A percentile compares a stretch with the other conserved stretches of the same genome.
These are phyloP conservation scores for Muscicapa striata DNA, from an alignment of 2,797 vertebrate genomes.

Conservation along the genomic window DNA sequence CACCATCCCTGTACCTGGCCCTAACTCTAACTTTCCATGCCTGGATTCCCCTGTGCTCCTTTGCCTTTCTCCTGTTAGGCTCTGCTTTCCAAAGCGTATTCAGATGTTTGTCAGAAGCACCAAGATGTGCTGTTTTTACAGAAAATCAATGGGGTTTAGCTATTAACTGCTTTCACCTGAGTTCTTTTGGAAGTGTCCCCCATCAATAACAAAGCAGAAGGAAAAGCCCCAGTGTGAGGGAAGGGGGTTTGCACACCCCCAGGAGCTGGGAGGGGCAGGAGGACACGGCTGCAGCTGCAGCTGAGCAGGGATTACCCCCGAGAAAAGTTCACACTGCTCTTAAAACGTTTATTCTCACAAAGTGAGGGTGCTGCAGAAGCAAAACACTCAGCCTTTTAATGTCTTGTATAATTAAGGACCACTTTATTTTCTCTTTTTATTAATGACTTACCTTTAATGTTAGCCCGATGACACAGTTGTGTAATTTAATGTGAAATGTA, in stretches of 20 bases:
- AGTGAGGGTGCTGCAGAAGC: slow-evolving; percentile 10
- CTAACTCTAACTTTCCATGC: rapidly evolving
- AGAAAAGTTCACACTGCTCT: slow-evolving; percentile 38
- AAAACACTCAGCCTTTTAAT: slow-evolving; percentile 66
- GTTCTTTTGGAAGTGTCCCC: background rate
- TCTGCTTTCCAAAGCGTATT: background rate
- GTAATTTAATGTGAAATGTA: slow-evolving; percentile 69
- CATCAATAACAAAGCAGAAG: background rate
- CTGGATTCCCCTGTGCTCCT: background rate
- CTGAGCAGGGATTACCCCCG: slow-evolving; percentile 1
- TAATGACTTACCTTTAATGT: slow-evolving; percentile 72
- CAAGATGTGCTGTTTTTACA: slow-evolving; percentile 14
- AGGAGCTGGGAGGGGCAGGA: background rate
- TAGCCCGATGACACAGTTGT: slow-evolving; percentile 65
- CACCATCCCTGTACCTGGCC: rapidly evolving
- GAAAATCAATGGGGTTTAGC: slow-evolving; percentile 47
- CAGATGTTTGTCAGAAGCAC: background rate
- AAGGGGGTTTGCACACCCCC: background rate
- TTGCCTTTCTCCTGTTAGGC: slow-evolving; percentile 3
- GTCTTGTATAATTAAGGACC: slow-evolving; percentile 72
- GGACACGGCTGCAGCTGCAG: background rate
- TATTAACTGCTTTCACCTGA: slow-evolving; percentile 36
- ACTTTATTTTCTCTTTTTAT: slow-evolving; percentile 70
- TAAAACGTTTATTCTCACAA: slow-evolving; percentile 52
- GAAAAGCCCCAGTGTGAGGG: background rate